phyloP scores from a whole-genome alignment of 2,888 invertebrate genomes.

The Hemaris fuciformis region DNA sequence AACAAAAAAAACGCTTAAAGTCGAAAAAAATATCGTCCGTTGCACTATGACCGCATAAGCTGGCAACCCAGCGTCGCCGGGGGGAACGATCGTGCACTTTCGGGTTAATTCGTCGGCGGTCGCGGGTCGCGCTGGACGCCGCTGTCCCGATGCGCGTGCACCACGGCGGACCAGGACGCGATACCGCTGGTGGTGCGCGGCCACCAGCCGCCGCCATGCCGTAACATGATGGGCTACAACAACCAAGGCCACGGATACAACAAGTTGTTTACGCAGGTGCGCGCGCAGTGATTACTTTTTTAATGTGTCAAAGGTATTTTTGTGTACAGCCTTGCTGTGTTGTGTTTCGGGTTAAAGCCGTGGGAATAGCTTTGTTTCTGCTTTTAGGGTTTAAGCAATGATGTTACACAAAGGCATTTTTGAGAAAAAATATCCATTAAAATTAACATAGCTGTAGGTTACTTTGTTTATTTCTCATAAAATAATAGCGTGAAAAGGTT shows the following conservation, averaged over 20 bases:
- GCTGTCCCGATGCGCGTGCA: conserved; percentile 26
- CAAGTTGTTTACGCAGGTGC: conserved; percentile 91
- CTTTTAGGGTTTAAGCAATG: too few species aligned
- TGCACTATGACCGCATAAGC: conserved; percentile 19
- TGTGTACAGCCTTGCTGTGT: too few species aligned
- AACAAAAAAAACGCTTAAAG: too few species aligned
- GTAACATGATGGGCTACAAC: conserved; percentile 89
- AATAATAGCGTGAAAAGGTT: too few species aligned
- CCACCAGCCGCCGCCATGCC: conserved; percentile 80
- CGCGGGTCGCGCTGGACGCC: conserved; percentile 38
- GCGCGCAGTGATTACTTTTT: neutral
- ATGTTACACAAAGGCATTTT: too few species aligned
- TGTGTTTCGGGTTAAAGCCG: too few species aligned
- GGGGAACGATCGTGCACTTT: conserved; percentile 28
- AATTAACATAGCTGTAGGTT: too few species aligned
- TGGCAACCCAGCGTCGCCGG: conserved; percentile 17
- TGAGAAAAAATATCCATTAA: too few species aligned
- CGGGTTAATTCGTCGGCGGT: conserved; percentile 51
- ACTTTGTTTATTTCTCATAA: too few species aligned
- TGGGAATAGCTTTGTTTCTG: too few species aligned
- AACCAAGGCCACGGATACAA: conserved; percentile 90
- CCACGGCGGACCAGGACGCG: conserved; percentile 78
- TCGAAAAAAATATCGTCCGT: too few species aligned
- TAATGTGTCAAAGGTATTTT: neutral
- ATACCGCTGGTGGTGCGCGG: conserved; percentile 78